Conservation (phyloP, 2,113 vertebrate genomes). For the Shinisaurus crocodilurus region DNA sequence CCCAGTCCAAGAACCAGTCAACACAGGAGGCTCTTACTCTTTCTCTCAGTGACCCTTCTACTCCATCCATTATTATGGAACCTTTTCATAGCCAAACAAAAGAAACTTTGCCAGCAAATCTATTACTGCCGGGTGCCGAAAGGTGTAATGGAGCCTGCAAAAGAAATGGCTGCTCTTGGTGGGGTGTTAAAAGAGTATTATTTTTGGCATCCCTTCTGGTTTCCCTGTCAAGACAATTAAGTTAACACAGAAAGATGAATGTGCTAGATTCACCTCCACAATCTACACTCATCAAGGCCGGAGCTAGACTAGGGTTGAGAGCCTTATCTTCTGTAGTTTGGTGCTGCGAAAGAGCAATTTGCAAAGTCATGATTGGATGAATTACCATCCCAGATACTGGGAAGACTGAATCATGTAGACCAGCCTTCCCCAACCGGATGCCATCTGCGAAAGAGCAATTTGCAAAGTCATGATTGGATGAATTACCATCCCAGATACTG, state of each 20-base stretch:
- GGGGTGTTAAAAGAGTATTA: background rate
- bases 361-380: background rate
- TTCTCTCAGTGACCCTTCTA: background rate
- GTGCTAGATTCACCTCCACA: background rate
- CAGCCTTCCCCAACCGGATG: no score
- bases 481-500: no score
- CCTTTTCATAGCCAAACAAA: conserved; percentile 21
- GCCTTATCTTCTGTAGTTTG: background rate
- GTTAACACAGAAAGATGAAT: conserved; percentile 12
- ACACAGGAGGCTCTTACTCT: fast-evolving
- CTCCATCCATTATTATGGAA: fast-evolving
- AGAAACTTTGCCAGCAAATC: background rate
- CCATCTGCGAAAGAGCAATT: no score
- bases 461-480: no score
- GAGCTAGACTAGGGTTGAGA: background rate
- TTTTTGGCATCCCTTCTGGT: conserved; percentile 1
- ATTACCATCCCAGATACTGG: background rate
- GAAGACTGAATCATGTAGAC: background rate
- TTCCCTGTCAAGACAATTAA: conserved; percentile 14
- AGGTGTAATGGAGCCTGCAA: background rate
- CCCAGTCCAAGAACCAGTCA: background rate
- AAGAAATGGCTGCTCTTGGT: conserved; percentile 7
- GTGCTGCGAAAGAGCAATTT: background rate
- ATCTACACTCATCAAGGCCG: background rate
- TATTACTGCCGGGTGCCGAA: conserved; percentile 9